phyloP scores from a whole-genome alignment of 2,113 vertebrate species.

The Tychaedon coryphoeus region DNA sequence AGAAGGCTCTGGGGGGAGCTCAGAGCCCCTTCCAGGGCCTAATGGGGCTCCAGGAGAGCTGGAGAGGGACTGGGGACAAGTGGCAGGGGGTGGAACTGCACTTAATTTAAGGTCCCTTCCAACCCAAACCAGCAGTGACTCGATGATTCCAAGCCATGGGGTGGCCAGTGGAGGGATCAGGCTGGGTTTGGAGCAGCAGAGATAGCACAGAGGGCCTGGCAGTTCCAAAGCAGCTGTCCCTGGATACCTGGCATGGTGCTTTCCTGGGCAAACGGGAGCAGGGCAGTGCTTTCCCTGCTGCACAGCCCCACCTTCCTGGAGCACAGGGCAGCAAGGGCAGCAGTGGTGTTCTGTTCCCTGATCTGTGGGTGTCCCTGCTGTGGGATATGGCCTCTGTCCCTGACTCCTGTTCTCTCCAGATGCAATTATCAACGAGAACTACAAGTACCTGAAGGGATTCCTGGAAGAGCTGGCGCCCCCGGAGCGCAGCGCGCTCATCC shows the following conservation, averaged over 20 bases:
- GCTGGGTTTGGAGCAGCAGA: background rate
- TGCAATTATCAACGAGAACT: constrained; percentile 94
- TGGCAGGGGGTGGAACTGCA: background rate
- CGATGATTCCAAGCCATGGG: background rate
- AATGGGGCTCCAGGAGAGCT: background rate
- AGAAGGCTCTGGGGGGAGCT: background rate
- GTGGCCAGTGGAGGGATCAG: background rate
- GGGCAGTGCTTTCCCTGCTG: background rate
- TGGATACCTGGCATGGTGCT: rapidly evolving
- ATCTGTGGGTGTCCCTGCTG: background rate
- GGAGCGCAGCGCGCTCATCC: constrained; percentile 84
- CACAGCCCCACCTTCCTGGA: background rate
- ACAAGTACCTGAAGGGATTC: constrained; percentile 89
- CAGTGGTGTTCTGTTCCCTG: background rate
- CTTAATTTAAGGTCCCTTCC: background rate
- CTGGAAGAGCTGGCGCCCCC: constrained; percentile 86
- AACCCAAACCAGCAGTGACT: too few relatives aligned
- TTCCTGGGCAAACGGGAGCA: background rate
- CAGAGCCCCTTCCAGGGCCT: background rate
- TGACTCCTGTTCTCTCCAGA: constrained; percentile 64
- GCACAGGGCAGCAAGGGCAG: background rate
- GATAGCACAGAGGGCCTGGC: background rate
- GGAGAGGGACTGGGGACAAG: background rate
- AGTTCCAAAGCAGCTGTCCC: background rate
- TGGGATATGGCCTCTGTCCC: background rate